phyloP scores from a whole-genome alignment of 2,888 invertebrate species.

The Lissonota sp. region DNA sequence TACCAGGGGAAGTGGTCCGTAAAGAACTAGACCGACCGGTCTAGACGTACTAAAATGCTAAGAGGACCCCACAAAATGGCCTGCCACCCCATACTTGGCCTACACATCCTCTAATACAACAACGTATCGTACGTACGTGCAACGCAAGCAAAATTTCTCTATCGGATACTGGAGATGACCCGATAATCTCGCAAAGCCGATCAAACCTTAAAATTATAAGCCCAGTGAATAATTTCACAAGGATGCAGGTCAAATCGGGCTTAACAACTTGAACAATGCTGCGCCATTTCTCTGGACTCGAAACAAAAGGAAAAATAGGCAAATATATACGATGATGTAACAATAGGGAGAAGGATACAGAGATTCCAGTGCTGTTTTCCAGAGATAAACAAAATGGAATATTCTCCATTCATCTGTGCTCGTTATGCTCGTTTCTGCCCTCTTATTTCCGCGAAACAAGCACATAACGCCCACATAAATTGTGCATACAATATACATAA shows the following conservation, averaged over 20 bases:
- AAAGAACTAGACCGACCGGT: conserved; percentile 68
- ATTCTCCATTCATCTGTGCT: conserved; percentile 14
- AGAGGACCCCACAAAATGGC: conserved; percentile 55
- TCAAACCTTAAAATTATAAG: no score
- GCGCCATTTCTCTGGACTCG: no score
- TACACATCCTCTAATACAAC: neutral
- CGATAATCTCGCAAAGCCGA: neutral
- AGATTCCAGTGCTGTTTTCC: conserved; percentile 5
- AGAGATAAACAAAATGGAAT: conserved; percentile 24
- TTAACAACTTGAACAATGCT: no score
- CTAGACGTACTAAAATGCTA: conserved; percentile 70
- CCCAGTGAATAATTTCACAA: no score
- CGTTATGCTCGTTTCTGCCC: conserved; percentile 33
- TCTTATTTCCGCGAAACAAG: conserved; percentile 43
- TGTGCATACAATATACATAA: conserved; percentile 28
- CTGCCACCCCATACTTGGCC: conserved; percentile 38
- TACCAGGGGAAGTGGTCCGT: conserved; percentile 68
- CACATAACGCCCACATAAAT: conserved; percentile 47
- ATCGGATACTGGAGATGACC: neutral
- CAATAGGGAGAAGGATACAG: no score
- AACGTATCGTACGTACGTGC: neutral
- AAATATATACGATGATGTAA: no score
- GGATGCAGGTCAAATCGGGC: no score
- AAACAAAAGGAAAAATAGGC: no score
- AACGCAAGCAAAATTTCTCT: neutral